Percentiles rank a stretch among this genome's conserved stretches.
phyloP scores from a whole-genome alignment of 2,797 vertebrate species.

The Urophycis tenuis region DNA sequence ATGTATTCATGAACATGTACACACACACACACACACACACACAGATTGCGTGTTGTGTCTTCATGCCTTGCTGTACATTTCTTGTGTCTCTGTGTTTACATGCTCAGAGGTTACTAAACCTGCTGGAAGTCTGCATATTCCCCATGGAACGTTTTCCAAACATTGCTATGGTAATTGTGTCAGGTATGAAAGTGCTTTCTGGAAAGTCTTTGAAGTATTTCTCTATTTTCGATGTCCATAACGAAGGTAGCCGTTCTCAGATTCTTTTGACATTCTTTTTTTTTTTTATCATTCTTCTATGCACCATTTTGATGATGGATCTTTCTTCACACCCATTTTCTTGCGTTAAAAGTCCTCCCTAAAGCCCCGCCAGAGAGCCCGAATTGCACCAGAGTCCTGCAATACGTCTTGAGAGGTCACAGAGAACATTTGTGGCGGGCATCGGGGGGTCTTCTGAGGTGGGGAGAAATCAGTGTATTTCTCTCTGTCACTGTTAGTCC shows the following conservation, averaged over 20 bases:
- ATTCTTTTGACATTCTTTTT: conserved; percentile 1
- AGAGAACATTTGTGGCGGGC: conserved; percentile 30
- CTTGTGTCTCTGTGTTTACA: conserved; percentile 13
- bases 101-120: conserved; percentile 39
- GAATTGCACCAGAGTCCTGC: conserved; percentile 27
- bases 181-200: conserved; percentile 33
- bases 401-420: conserved; percentile 42
- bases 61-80: conserved; percentile 42
- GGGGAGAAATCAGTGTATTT: conserved; percentile 54
- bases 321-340: conserved; percentile 27
- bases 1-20: conserved; percentile 38
- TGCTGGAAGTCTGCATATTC: conserved; percentile 31
- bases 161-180: conserved; percentile 42
- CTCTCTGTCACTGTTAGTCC: conserved; percentile 48
- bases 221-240: conserved; percentile 18
- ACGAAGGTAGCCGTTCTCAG: conserved; percentile 11
- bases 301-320: conserved; percentile 28
- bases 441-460: conserved; percentile 34
- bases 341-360: conserved; percentile 22
- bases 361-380: conserved; percentile 17
- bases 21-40: conserved; percentile 34
- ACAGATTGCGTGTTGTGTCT: conserved; percentile 16
- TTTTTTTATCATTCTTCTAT: conserved; percentile 13
- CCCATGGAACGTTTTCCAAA: conserved; percentile 34
- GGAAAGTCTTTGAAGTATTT: conserved; percentile 27